Percentiles rank a stretch among this genome's conserved stretches.
phyloP scores from a whole-genome alignment of 2,113 vertebrate genomes.

The Cottus gobio region DNA sequence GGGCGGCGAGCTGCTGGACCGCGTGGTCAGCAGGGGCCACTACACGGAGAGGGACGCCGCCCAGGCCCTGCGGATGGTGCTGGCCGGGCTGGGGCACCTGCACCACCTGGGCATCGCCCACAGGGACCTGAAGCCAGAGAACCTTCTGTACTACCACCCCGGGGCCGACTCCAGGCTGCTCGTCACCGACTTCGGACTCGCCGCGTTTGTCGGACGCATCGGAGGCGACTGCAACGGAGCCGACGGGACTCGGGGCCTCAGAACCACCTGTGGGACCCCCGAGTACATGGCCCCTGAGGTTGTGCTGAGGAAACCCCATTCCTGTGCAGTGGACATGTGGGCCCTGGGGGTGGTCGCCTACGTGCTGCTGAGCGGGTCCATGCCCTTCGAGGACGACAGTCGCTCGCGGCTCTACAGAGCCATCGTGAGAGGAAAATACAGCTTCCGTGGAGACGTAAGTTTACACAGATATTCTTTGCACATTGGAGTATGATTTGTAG shows the following conservation, averaged over 20 bases:
- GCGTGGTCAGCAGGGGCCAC: constrained; percentile 70
- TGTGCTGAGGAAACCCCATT: constrained; percentile 60
- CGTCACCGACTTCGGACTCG: constrained; percentile 78
- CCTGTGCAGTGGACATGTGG: constrained; percentile 78
- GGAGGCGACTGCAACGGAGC: background rate
- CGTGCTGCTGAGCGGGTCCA: constrained; percentile 75
- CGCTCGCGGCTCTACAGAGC: constrained; percentile 66
- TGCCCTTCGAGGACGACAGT: constrained; percentile 78
- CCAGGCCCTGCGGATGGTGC: constrained; percentile 70
- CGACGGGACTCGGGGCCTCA: constrained; percentile 29
- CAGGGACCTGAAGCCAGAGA: constrained; percentile 78
- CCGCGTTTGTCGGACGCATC: constrained; percentile 48
- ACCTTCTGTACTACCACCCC: constrained; percentile 77
- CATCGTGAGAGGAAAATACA: constrained; percentile 73
- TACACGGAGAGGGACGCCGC: constrained; percentile 78
- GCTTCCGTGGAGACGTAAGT: constrained; percentile 75
- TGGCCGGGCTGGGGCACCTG: constrained; percentile 72
- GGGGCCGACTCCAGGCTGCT: constrained; percentile 74
- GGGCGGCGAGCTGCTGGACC: constrained; percentile 77
- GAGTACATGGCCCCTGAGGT: constrained; percentile 80
- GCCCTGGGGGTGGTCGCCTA: constrained; percentile 76
- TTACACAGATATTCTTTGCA: background rate
- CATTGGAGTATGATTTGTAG: background rate
- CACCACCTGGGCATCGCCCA: constrained; percentile 75
- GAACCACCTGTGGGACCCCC: constrained; percentile 56